These are phyloP conservation scores for Arion vulgaris DNA, from an alignment of 1,140 invertebrate species.

Conservation along the genomic window DNA sequence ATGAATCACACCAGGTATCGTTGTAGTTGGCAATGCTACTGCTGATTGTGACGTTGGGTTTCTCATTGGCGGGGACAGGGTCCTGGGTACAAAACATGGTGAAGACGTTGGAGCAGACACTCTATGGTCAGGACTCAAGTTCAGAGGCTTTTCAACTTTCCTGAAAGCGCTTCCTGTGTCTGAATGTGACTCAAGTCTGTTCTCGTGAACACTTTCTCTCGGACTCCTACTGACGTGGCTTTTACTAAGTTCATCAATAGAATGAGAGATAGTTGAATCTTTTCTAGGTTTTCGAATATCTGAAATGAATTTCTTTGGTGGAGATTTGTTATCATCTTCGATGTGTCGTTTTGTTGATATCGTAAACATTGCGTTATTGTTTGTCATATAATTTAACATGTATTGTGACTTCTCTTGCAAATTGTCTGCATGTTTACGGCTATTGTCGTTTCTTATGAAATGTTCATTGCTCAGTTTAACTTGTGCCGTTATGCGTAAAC, in stretches of 20 bases:
- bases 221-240: not conserved
- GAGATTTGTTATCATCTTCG: not conserved
- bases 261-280: slow-evolving; percentile 22
- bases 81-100: slow-evolving; percentile 19
- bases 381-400: slow-evolving; percentile 19
- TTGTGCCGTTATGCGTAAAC: not conserved
- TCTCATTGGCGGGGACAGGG: slow-evolving; percentile 19
- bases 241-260: slow-evolving; percentile 38
- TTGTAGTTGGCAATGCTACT: slow-evolving; percentile 23
- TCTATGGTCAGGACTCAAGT: not conserved
- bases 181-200: slow-evolving; percentile 20
- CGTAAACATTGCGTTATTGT: slow-evolving; percentile 24
- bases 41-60: slow-evolving; percentile 31
- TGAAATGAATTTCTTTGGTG: not conserved
- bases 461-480: not conserved
- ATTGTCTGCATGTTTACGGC: not conserved
- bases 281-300: not conserved
- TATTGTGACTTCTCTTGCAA: not conserved
- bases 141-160: slow-evolving; percentile 60
- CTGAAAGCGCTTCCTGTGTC: slow-evolving; percentile 62
- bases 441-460: not conserved
- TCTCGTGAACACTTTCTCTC: not conserved
- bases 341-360: not conserved
- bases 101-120: slow-evolving; percentile 1
- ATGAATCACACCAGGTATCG: not conserved